Conservation (phyloP, 1,140 invertebrate genomes). For the Drosophila triauraria region DNA sequence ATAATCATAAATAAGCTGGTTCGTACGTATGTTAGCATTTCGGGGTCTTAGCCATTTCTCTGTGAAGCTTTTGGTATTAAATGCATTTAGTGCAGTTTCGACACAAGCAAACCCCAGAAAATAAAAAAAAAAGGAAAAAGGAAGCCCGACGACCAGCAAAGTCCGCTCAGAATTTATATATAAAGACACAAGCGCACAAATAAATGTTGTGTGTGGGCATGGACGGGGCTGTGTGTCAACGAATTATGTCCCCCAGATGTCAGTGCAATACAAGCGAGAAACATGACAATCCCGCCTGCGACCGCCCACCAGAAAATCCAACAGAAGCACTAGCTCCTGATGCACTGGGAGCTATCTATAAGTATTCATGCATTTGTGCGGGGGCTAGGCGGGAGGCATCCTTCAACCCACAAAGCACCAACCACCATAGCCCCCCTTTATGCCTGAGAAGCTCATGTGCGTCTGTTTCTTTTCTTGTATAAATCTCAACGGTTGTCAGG, state of each 20-base stretch:
- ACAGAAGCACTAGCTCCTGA: slow-evolving; percentile 49
- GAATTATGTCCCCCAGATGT: slow-evolving; percentile 77
- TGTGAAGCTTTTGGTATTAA: slow-evolving; percentile 35
- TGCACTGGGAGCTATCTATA: slow-evolving; percentile 61
- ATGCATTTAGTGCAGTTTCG: slow-evolving; percentile 54
- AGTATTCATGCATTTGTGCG: slow-evolving; percentile 77
- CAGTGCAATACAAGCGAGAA: slow-evolving; percentile 73
- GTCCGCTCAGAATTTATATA: slow-evolving; percentile 42
- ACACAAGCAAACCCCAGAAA: slow-evolving; percentile 43
- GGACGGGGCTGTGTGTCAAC: slow-evolving; percentile 54
- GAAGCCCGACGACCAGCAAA: slow-evolving; percentile 42
- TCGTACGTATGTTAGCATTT: slow-evolving; percentile 3
- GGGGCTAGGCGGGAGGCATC: slow-evolving; percentile 10
- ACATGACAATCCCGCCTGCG: slow-evolving; percentile 64
- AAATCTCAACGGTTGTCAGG: slow-evolving; percentile 50
- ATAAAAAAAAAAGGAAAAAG: slow-evolving; percentile 8
- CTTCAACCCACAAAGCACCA: not conserved
- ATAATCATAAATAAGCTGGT: slow-evolving; percentile 9
- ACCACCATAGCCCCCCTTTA: not conserved
- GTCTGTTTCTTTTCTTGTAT: slow-evolving; percentile 65
- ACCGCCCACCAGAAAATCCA: slow-evolving; percentile 30
- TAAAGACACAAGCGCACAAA: slow-evolving; percentile 24
- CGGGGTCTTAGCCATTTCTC: slow-evolving; percentile 13
- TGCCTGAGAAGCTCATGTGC: slow-evolving; percentile 34
- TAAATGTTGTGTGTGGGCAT: slow-evolving; percentile 40